A percentile compares a stretch with the other conserved stretches of the same genome.
Evolutionary conservation across 1,140 invertebrate genomes (phyloP).

Genomic region (Acromyrmex echinatior): DNA sequence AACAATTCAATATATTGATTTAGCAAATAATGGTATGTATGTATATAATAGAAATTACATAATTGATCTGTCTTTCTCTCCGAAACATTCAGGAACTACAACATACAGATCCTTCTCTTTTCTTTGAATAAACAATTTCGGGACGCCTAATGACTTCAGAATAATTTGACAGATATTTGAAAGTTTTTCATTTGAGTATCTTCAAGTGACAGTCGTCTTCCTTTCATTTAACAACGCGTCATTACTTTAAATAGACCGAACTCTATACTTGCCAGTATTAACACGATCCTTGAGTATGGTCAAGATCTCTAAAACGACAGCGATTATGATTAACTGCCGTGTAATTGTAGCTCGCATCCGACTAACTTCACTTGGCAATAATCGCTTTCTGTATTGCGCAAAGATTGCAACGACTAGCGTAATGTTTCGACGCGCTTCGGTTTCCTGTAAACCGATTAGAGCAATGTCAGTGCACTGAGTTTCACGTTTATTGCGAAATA

Average conservation of each 20-base stretch:
- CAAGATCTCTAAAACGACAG: conserved; percentile 61
- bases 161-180: conserved; percentile 28
- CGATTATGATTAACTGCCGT: conserved; percentile 66
- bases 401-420: conserved; percentile 21
- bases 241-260: conserved; percentile 40
- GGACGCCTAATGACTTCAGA: background rate
- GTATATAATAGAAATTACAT: background rate
- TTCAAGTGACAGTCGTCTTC: conserved; percentile 45
- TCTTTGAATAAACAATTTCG: conserved; percentile 1
- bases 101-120: background rate
- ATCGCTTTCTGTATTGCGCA: conserved; percentile 45
- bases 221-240: conserved; percentile 30
- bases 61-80: background rate
- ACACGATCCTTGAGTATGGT: conserved; percentile 58
- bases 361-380: conserved; percentile 58
- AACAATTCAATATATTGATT: background rate
- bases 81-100: conserved; percentile 3
- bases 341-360: conserved; percentile 50
- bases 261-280: conserved; percentile 12
- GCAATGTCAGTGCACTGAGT: background rate
- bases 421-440: background rate
- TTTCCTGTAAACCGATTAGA: conserved; percentile 16
- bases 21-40: background rate
- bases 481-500: conserved; percentile 12
- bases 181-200: conserved; percentile 40